Base-by-base conservation (phyloP, 2,797 vertebrate genomes). In the Cyprinodon diabolis region DNA sequence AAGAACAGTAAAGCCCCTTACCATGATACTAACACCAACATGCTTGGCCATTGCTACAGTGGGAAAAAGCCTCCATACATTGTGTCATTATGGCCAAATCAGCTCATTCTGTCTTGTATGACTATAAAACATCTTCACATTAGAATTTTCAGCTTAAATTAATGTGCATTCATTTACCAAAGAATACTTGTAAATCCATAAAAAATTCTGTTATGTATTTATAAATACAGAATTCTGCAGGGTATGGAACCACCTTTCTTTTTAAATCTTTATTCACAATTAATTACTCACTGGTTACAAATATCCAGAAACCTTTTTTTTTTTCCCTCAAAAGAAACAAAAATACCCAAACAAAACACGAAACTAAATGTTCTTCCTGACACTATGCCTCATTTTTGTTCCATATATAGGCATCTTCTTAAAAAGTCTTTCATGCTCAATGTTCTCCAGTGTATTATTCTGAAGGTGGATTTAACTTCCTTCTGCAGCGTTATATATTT, bases 261-360 rank as follows among this genome's bases (percentile, higher is more conserved):
- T 89, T 83, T 69, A 78, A 86, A 88, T 88, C 81, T 80, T 82
- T 87, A 72, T 83, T 78, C 56, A 72, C 87, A 81, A 90, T 90
- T 86, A 89, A 90, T 90, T 85, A 86, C 84, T 87, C 84, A 78
- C 84, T 83, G 82, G 75, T 83, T 75, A 43, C 86, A 89, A 73
- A 76, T 80, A 83, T 89, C 84, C 76, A 45, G 79, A 89, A 88
- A 30, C 30, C 30, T 30, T 90, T 94, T 86, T 90, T 60, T 45
- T 63, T 25, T 67, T 86, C 81, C 79, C 65, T 21, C 58, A 85
- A 84, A 78, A 66, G 17, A 14, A 0, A 6, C 9, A 77, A 75
- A 87, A 81, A 88, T 88, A 88, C 72, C 54, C 23, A 40, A 56
- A 75, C 69, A 70, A 75, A 72, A 75, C 37, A 71, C 77, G 54